Base-by-base conservation (phyloP, 2,797 vertebrate genomes). In the Vireo griseus region DNA sequence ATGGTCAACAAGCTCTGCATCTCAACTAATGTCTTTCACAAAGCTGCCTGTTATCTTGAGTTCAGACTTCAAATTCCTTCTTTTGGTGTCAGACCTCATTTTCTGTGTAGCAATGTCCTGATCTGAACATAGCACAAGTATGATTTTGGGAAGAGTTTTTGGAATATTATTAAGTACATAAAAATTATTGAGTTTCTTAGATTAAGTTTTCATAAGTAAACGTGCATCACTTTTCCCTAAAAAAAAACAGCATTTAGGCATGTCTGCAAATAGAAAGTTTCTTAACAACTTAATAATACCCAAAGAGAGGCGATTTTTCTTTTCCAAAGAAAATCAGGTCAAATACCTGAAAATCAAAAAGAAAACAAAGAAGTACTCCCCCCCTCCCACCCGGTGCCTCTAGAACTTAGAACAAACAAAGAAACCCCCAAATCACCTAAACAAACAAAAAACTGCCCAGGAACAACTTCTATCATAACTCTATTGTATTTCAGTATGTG, bases 401-500 rank as follows among this genome's bases (percentile, higher is more conserved):
- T 66, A 44, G 8, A 62, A 55, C 4, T 21, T 26, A 11, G 40
- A 68, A 13, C 4, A 42, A 73, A 25, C 9, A 24, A 57, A 15
- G 3, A 31, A 45, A 2, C 0, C 12, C 3, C 12, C 1, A 44
- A 24, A 65, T 15, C 4, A 40, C 10, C 14, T 16, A 24, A 71
- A 45, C 4, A 51, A 25, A 21, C 3, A 45, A 59, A 55, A 72
- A 72, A 17, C 3, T 39, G 22, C 8, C 5, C 18, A 40, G 25
- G 40, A 50, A 52, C 24, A 50, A 19, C 17, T 29, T 75, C 21
- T 50, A 6, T 25, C 3, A 2, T 62, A 66, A 13, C 5, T 57
- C 24, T 40, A 35, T 55, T 79, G 20, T 57, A 75, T 62, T 92
- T 28, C 28, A 82, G 7, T 51, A 26, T 22, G 20, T 40, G 61